Percentiles rank a stretch among this genome's conserved stretches.
phyloP scores from a whole-genome alignment of 2,888 invertebrate genomes.

The Andrena haemorrhoa region DNA sequence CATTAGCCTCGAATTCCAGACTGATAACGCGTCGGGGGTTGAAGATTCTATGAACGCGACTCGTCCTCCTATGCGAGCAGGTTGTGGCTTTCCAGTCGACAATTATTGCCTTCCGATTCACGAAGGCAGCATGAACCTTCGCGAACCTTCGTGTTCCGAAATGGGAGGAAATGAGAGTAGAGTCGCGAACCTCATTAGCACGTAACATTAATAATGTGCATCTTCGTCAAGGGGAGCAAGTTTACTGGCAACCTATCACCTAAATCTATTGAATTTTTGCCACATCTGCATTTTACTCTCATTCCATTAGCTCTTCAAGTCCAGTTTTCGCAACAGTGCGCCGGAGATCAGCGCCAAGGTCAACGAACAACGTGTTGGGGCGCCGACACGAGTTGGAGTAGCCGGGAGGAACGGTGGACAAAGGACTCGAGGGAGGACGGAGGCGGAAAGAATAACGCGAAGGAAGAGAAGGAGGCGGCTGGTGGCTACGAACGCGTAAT shows the following conservation, averaged over 20 bases:
- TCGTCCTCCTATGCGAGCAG: background rate
- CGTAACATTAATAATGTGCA: too few relatives aligned
- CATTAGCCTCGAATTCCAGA: background rate
- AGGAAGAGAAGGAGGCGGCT: constrained; percentile 44
- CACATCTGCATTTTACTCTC: background rate
- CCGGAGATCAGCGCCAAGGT: background rate
- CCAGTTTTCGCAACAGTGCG: background rate
- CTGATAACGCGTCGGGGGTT: background rate
- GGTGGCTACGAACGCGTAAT: constrained; percentile 73
- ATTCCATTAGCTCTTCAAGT: background rate
- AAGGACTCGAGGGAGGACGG: constrained; percentile 8
- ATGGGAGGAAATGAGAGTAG: background rate
- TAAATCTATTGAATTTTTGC: background rate
- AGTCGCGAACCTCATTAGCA: too few relatives aligned
- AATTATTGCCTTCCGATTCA: background rate
- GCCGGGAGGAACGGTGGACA: background rate
- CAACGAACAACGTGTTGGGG: background rate
- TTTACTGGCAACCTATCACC: too few relatives aligned
- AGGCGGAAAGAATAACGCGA: constrained; percentile 55
- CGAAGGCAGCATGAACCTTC: background rate
- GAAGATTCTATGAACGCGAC: constrained; percentile 1
- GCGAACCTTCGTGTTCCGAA: background rate
- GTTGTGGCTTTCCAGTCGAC: background rate
- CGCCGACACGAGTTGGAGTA: background rate
- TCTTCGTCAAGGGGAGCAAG: too few relatives aligned